These are phyloP conservation scores for Drosophila pullipes DNA, from an alignment of 2,888 invertebrate species.

Conservation along the genomic window DNA sequence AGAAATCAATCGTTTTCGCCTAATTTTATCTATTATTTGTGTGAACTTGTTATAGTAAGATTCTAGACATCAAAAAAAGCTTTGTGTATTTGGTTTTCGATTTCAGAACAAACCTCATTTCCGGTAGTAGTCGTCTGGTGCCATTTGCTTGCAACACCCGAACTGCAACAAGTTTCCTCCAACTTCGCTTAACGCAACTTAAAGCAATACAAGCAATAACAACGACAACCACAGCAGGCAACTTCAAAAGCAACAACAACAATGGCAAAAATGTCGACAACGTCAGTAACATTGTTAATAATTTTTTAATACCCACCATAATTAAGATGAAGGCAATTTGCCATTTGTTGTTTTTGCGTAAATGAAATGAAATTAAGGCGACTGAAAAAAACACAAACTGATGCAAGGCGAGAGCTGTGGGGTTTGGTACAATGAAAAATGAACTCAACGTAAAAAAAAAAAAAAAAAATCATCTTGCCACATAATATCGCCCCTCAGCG, in stretches of 20 bases:
- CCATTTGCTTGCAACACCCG: slow-evolving; percentile 6
- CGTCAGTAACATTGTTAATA: slow-evolving; percentile 69
- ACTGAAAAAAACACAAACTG: slow-evolving; percentile 48
- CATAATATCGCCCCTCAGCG: slow-evolving; percentile 56
- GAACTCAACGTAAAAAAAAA: slow-evolving; percentile 49
- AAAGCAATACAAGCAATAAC: slow-evolving; percentile 8
- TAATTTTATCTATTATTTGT: background rate
- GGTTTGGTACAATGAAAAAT: slow-evolving; percentile 33
- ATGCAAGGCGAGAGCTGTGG: background rate
- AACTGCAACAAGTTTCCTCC: slow-evolving; percentile 1
- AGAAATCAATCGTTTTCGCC: no score
- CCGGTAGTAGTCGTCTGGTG: slow-evolving; percentile 23
- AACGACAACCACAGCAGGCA: slow-evolving; percentile 47
- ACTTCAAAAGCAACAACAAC: slow-evolving; percentile 1
- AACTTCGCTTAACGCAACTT: slow-evolving; percentile 10
- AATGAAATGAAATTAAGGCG: slow-evolving; percentile 70
- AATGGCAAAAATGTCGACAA: slow-evolving; percentile 32
- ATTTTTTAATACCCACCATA: slow-evolving; percentile 74
- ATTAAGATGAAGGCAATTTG: slow-evolving; percentile 76
- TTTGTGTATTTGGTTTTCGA: background rate
- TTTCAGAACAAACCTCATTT: background rate
- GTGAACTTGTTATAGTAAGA: background rate
- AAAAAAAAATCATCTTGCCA: slow-evolving; percentile 63
- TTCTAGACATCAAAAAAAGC: background rate
- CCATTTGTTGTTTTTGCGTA: slow-evolving; percentile 58